Conservation (phyloP, 2,113 vertebrate genomes). For the Phodopus roborovskii region DNA sequence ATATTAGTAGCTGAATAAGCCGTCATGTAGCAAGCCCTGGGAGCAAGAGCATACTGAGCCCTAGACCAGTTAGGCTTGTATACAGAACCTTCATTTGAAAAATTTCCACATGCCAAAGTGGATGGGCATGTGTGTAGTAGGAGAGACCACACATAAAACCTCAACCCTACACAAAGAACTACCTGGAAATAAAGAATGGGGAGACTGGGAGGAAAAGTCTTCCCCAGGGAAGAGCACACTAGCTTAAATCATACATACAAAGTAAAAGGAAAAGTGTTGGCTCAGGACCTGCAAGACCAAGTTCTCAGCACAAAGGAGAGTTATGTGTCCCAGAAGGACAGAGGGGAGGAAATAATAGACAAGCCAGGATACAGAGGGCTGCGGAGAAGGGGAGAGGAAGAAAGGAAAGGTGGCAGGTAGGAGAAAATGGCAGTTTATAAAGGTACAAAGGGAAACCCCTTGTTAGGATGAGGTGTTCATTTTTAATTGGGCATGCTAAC, state of each 20-base stretch:
- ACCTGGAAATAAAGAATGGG: background rate
- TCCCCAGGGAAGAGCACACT: background rate
- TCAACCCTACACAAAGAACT: background rate
- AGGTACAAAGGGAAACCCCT: too few species aligned
- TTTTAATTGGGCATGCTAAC: too few species aligned
- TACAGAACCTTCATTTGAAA: background rate
- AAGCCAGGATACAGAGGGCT: background rate
- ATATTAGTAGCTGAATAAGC: background rate
- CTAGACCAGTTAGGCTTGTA: too few species aligned
- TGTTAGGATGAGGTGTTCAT: too few species aligned
- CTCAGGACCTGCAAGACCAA: background rate
- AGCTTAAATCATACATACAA: background rate
- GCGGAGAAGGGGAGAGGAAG: background rate
- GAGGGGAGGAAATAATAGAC: background rate
- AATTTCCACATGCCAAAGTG: background rate
- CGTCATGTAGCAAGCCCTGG: too few species aligned
- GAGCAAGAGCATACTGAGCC: background rate
- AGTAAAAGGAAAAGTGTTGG: too few species aligned
- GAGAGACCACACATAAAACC: too few species aligned
- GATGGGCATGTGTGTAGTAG: background rate
- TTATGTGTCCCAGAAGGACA: background rate
- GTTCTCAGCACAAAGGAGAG: background rate
- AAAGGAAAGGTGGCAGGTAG: background rate
- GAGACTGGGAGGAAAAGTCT: too few species aligned
- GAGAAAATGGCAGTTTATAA: too few species aligned